Evolutionary conservation across 2,113 vertebrate genomes (phyloP).

Genomic region (Lepus timidus): DNA sequence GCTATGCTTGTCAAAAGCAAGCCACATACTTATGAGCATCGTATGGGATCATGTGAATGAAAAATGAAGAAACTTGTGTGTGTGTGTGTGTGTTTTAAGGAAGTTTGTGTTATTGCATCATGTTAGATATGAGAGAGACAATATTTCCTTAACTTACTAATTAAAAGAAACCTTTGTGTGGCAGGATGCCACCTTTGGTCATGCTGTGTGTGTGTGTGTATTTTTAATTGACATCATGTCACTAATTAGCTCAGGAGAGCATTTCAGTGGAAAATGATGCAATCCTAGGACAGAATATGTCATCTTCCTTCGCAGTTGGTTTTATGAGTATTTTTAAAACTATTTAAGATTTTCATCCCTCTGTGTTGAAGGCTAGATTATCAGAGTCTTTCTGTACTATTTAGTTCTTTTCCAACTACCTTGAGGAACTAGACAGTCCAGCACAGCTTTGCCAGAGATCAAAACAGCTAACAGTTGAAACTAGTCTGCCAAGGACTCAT

Average conservation of each 20-base stretch:
- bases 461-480: too few relatives aligned
- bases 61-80: not conserved
- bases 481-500: too few relatives aligned
- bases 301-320: not conserved
- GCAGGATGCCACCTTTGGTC: not conserved
- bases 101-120: conserved; percentile 7
- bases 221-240: conserved; percentile 10
- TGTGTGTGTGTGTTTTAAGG: not conserved
- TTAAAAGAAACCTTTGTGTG: conserved; percentile 32
- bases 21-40: not conserved
- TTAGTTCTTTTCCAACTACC: too few relatives aligned
- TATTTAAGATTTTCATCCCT: not conserved
- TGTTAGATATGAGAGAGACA: conserved; percentile 51
- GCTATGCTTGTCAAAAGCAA: conserved; percentile 49
- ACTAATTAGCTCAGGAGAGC: not conserved
- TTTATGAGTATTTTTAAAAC: not conserved
- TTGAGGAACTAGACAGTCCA: too few relatives aligned
- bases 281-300: not conserved
- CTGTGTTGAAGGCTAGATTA: too few relatives aligned
- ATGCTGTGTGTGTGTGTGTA: rapidly evolving
- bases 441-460: too few relatives aligned
- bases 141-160: conserved; percentile 62
- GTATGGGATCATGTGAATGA: not conserved
- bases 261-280: conserved; percentile 23
- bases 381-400: too few relatives aligned